These are phyloP conservation scores for Heptranchias perlo DNA, from an alignment of 2,113 vertebrate species.

Conservation along the genomic window DNA sequence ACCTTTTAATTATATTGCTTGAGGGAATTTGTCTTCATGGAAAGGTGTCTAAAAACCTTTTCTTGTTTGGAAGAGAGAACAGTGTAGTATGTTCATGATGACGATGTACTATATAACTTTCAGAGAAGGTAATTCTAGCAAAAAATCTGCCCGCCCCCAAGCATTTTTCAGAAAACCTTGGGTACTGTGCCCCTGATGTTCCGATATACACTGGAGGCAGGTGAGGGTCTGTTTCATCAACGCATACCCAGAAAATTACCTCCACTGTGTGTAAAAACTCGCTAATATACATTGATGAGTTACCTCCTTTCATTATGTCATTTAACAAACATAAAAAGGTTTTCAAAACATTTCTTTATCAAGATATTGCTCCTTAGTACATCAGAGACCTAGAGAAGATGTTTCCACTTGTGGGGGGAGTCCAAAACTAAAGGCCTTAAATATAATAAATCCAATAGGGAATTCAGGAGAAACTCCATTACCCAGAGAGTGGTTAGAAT, in stretches of 20 bases:
- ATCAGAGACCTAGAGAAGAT: too few relatives aligned
- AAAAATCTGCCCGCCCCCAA: background rate
- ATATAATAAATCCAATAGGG: too few relatives aligned
- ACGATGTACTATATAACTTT: background rate
- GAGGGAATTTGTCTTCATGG: background rate
- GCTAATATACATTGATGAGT: background rate
- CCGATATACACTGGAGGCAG: background rate
- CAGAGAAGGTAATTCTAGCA: background rate
- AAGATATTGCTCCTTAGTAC: background rate
- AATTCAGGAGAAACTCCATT: too few relatives aligned
- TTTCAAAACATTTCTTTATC: background rate
- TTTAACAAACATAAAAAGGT: background rate
- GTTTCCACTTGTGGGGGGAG: too few relatives aligned
- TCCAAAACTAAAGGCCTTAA: too few relatives aligned
- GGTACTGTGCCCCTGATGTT: background rate
- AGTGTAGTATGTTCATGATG: background rate
- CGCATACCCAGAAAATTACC: background rate
- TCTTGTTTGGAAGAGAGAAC: background rate
- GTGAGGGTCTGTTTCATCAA: background rate
- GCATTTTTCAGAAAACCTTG: background rate
- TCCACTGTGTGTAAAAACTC: background rate
- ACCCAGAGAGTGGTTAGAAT: too few relatives aligned
- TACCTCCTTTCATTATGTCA: background rate
- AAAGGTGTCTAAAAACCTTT: background rate
- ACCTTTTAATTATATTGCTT: too few relatives aligned